A percentile compares a stretch with the other conserved stretches of the same genome.
Evolutionary conservation across 2,888 invertebrate species (phyloP).

Genomic region (Beris chalybata): DNA sequence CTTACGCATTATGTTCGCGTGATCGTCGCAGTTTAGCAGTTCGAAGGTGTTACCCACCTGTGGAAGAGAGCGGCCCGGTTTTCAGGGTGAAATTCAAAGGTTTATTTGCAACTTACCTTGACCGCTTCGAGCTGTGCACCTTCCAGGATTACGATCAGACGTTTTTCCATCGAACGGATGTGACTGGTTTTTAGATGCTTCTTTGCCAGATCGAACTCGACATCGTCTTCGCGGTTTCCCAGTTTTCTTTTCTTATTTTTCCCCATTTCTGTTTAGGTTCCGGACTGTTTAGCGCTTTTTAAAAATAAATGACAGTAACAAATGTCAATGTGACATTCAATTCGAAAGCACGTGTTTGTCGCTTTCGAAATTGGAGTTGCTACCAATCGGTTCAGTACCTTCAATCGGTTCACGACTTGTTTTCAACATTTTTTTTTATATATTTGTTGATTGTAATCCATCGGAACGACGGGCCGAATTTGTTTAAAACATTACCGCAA

Average conservation of each 20-base stretch:
- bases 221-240: slow-evolving; percentile 62
- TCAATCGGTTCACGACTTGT: too few relatives aligned
- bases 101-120: slow-evolving; percentile 66
- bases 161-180: slow-evolving; percentile 81
- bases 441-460: too few relatives aligned
- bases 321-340: too few relatives aligned
- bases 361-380: too few relatives aligned
- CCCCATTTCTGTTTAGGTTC: slow-evolving; percentile 26
- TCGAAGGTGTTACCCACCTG: slow-evolving; percentile 88
- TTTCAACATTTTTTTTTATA: too few relatives aligned
- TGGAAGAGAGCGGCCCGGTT: neutral
- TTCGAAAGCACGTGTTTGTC: too few relatives aligned
- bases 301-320: too few relatives aligned
- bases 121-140: slow-evolving; percentile 94
- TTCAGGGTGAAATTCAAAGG: slow-evolving; percentile 13
- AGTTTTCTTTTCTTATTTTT: slow-evolving; percentile 50
- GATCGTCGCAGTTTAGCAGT: slow-evolving; percentile 92
- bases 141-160: slow-evolving; percentile 90
- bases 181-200: slow-evolving; percentile 78
- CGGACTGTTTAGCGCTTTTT: too few relatives aligned
- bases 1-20: slow-evolving; percentile 79
- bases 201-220: slow-evolving; percentile 77
- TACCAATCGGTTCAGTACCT: too few relatives aligned
- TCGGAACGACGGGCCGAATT: too few relatives aligned
- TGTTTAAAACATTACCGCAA: too few relatives aligned